These are phyloP conservation scores for Ciconia stormi DNA, from an alignment of 2,113 vertebrate genomes.

Conservation along the genomic window DNA sequence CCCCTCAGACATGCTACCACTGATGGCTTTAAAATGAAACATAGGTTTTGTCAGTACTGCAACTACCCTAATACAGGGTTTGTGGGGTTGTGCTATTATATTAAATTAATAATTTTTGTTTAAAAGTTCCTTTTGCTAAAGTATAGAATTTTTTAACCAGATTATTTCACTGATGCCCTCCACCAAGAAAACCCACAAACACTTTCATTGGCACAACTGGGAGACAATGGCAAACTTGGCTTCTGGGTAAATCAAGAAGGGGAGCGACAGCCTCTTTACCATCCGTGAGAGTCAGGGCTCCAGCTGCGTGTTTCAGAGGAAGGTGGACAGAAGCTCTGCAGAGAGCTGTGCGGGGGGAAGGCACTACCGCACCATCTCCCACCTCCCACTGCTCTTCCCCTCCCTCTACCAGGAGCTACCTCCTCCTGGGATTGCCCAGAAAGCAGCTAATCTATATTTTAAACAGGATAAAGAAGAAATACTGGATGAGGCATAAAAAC, in stretches of 20 bases:
- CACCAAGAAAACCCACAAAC: background rate
- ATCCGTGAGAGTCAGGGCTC: background rate
- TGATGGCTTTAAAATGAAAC: background rate
- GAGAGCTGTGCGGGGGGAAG: background rate
- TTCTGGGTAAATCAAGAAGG: background rate
- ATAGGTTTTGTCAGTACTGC: background rate
- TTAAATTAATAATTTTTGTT: background rate
- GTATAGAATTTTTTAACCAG: background rate
- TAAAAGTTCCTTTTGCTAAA: background rate
- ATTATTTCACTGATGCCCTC: background rate
- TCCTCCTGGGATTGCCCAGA: background rate
- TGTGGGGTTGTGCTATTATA: background rate
- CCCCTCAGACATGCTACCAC: background rate
- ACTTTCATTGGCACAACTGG: background rate
- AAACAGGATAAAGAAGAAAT: background rate
- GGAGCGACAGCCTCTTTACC: background rate
- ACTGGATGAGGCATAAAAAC: background rate
- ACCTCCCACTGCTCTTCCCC: background rate
- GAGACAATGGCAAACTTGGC: background rate
- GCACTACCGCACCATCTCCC: background rate
- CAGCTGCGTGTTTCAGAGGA: background rate
- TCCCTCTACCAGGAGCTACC: background rate
- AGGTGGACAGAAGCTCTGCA: background rate
- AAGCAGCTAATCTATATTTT: background rate
- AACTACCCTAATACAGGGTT: background rate